A percentile compares a stretch with the other conserved stretches of the same genome.
These are phyloP conservation scores for Pycnomerus fuliginosus DNA, from an alignment of 2,888 invertebrate species.

Conservation along the genomic window DNA sequence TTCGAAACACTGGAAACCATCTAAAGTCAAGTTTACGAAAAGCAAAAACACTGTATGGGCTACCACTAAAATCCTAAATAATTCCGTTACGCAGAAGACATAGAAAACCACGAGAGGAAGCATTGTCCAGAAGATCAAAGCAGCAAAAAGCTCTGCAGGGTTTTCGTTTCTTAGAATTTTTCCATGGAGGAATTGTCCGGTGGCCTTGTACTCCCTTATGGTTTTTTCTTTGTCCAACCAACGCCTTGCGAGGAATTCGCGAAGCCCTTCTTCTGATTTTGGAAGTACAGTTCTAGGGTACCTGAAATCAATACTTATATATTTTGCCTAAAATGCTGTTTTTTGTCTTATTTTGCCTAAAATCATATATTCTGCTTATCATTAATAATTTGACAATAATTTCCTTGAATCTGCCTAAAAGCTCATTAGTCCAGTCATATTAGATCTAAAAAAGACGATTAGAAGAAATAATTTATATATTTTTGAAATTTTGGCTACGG, in stretches of 20 bases:
- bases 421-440: too few species aligned
- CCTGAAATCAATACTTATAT: too few species aligned
- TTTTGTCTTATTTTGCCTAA: too few species aligned
- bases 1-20: conserved; percentile 63
- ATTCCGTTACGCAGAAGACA: conserved; percentile 50
- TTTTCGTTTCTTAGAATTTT: conserved; percentile 42
- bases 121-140: conserved; percentile 67
- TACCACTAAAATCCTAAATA: conserved; percentile 59
- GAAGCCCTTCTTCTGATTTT: conserved; percentile 57
- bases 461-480: too few species aligned
- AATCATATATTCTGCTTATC: too few species aligned
- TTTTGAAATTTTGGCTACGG: too few species aligned
- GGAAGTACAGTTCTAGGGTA: conserved; percentile 63
- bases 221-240: conserved; percentile 68
- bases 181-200: conserved; percentile 54
- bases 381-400: too few species aligned
- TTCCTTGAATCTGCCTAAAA: too few species aligned
- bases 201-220: conserved; percentile 60
- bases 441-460: too few species aligned
- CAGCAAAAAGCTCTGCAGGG: conserved; percentile 53
- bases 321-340: too few species aligned
- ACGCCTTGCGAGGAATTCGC: conserved; percentile 63
- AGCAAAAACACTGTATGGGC: conserved; percentile 58
- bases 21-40: conserved; percentile 57
- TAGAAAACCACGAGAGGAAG: conserved; percentile 57